Conservation (phyloP, 2,113 vertebrate species). For the Chloroceryle aenea region DNA sequence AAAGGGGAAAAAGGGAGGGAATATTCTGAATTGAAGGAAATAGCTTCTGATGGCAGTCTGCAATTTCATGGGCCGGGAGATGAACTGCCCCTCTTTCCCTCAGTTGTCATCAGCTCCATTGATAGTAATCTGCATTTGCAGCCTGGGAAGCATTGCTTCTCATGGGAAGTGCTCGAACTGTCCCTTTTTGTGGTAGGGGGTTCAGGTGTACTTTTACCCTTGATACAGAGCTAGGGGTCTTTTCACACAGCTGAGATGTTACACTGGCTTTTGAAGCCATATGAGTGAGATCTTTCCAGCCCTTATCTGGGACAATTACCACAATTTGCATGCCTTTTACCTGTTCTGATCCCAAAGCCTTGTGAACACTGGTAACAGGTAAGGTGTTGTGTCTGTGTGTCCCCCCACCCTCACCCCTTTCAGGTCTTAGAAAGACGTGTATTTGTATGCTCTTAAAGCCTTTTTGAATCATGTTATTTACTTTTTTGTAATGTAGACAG, state of each 20-base stretch:
- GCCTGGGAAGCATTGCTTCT: neutral
- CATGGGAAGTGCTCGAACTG: neutral
- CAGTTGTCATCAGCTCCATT: constrained; percentile 58
- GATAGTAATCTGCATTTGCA: neutral
- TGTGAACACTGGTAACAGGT: neutral
- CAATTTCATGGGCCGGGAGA: constrained; percentile 62
- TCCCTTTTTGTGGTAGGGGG: neutral
- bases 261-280: neutral
- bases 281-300: neutral
- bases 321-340: neutral
- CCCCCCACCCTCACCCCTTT: neutral
- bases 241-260: neutral
- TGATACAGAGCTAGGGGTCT: neutral
- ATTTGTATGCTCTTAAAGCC: neutral
- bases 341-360: neutral
- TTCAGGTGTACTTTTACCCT: neutral
- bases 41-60: constrained; percentile 59
- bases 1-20: constrained; percentile 47
- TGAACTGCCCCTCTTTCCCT: constrained; percentile 49
- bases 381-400: too few species aligned
- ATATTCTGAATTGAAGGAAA: constrained; percentile 69
- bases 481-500: neutral
- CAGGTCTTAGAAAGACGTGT: neutral
- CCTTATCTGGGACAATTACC: neutral
- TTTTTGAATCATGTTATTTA: neutral